Evolutionary conservation across 2,888 invertebrate species (phyloP), one percentile per base, ranked within the genome.

Genomic region (Hirtodrosophila histrioides): DNA sequence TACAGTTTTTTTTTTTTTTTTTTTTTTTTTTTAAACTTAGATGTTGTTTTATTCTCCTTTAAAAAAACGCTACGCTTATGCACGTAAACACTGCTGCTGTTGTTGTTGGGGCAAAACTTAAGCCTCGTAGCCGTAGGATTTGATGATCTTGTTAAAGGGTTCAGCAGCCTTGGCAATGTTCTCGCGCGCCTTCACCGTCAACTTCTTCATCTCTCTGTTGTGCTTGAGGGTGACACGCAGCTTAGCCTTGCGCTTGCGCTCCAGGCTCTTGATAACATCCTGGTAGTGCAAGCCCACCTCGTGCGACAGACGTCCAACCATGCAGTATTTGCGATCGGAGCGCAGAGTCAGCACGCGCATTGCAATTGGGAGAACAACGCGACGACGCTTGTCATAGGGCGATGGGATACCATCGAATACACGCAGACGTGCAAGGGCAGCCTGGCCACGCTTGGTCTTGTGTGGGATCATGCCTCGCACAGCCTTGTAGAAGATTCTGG

Each of bases 271-370:
- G 64, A 99, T 97, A 55, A 99, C 99, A 77, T 95, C 95, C 92
- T 98, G 96, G 94, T 99, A 99, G 92, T 99, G 99, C 99, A 99
- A 99, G 89, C 99, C 99, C 64, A 99, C 98, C 93, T 99, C 99
- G 92, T 98, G 97, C 43, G 99, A 97, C 77, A 99, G 94, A 86
- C 99, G 96, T 68, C 99, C 99, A 68, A 99, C 95, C 86, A 96
- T 95, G 92, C 98, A 99, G 94, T 96, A 99, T 94, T 98, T 99
- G 91, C 99, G 96, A 88, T 98, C 97, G 70, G 99, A 98, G 92
- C 98, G 98, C 80, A 99, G 93, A 88, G 98, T 97, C 92, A 99
- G 94, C 57, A 98, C 96, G 79, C 98, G 94, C 92, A 99, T 95
- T 1, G 99, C 99, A 55, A 97, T 96, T 56, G 99, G 99, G 6